Conservation (phyloP, 2,797 vertebrate species). For the Rachycentron canadum region DNA sequence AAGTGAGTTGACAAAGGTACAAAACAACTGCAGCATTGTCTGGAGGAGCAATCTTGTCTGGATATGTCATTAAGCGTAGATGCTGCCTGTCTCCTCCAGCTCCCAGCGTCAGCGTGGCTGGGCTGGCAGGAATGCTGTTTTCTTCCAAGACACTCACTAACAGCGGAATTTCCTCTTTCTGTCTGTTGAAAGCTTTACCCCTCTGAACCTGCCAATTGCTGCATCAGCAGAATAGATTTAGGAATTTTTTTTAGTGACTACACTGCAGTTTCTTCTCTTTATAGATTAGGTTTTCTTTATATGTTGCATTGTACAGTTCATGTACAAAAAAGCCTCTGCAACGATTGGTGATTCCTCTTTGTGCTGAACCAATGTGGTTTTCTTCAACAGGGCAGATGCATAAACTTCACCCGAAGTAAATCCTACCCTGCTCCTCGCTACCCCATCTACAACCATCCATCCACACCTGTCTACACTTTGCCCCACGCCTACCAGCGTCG, state of each 20-base stretch:
- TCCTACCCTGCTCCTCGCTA: slow-evolving; percentile 88
- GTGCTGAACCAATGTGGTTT: background rate
- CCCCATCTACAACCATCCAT: slow-evolving; percentile 89
- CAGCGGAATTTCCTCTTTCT: slow-evolving; percentile 73
- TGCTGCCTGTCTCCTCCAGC: slow-evolving; percentile 47
- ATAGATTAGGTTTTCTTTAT: slow-evolving; percentile 3
- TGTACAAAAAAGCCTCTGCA: background rate
- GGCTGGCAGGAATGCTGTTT: slow-evolving; percentile 67
- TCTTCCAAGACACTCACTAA: slow-evolving; percentile 65
- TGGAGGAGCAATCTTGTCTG: slow-evolving; percentile 74
- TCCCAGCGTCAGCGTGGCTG: slow-evolving; percentile 43
- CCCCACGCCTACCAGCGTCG: slow-evolving; percentile 78
- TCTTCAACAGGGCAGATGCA: slow-evolving; percentile 90
- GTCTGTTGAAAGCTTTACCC: slow-evolving; percentile 44
- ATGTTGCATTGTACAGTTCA: background rate
- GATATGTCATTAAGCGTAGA: slow-evolving; percentile 75
- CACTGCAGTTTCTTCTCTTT: slow-evolving; percentile 18
- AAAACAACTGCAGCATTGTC: slow-evolving; percentile 43
- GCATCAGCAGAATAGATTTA: slow-evolving; percentile 18
- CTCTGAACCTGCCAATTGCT: slow-evolving; percentile 25
- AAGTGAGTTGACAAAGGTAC: slow-evolving; percentile 27
- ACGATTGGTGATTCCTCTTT: background rate
- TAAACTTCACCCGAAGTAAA: slow-evolving; percentile 93
- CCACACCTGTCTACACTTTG: slow-evolving; percentile 90
- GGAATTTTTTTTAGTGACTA: slow-evolving; percentile 7